Percentiles rank a stretch among this genome's conserved stretches.
These are phyloP conservation scores for Euwallacea fornicatus DNA, from an alignment of 1,140 invertebrate species.

Conservation along the genomic window DNA sequence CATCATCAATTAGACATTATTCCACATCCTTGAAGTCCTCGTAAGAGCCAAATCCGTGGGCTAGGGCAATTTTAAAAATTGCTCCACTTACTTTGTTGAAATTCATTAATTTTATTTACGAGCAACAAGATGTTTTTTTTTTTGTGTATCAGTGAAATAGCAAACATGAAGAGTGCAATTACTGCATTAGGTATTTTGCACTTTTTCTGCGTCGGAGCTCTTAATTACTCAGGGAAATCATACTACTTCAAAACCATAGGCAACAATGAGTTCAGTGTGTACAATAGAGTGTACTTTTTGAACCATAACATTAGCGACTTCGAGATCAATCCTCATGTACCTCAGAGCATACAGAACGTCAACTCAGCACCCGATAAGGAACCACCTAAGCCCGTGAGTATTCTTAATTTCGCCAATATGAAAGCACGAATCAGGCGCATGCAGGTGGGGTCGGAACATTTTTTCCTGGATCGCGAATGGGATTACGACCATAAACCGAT, in stretches of 20 bases:
- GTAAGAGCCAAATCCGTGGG: conserved; percentile 4
- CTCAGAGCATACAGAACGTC: conserved; percentile 17
- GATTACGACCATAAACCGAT: conserved; percentile 33
- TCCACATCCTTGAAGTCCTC: too few species aligned
- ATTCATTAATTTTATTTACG: conserved; percentile 7
- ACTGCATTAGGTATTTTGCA: not conserved
- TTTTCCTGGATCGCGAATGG: conserved; percentile 42
- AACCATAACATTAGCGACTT: conserved; percentile 40
- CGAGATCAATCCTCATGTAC: conserved; percentile 20
- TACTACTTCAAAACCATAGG: conserved; percentile 38
- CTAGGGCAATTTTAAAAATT: conserved; percentile 25
- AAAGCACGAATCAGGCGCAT: too few species aligned
- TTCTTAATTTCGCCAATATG: too few species aligned
- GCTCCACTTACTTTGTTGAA: conserved; percentile 25
- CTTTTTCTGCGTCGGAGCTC: not conserved
- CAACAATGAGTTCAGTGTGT: conserved; percentile 37
- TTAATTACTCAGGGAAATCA: conserved; percentile 33
- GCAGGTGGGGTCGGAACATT: not conserved
- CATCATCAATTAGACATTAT: too few species aligned
- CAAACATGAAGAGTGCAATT: conserved; percentile 2
- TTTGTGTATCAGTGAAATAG: not conserved
- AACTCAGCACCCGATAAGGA: not conserved
- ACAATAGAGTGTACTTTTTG: conserved; percentile 35
- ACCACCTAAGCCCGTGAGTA: not conserved
- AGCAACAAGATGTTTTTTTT: not conserved